These are phyloP conservation scores for Lasioglossum malachurum DNA, from an alignment of 2,888 invertebrate genomes.

Conservation along the genomic window DNA sequence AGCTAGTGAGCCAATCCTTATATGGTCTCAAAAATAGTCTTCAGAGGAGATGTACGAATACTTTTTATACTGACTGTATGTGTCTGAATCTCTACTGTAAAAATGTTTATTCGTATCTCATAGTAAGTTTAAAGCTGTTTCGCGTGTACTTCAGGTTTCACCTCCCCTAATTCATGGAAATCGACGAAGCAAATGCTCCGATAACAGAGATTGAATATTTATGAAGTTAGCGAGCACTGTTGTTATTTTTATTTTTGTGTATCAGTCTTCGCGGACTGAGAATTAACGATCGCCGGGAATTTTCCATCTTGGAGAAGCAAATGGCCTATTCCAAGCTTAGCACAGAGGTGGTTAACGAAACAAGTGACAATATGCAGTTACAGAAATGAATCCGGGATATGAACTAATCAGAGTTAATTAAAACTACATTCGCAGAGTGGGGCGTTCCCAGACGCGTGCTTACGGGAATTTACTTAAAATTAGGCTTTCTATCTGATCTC, in stretches of 20 bases:
- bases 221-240: background rate
- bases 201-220: background rate
- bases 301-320: background rate
- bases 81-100: background rate
- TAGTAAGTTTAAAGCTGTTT: background rate
- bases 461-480: constrained; percentile 14
- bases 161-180: background rate
- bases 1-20: no score
- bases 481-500: constrained; percentile 16
- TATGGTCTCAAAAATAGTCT: no score
- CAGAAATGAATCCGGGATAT: background rate
- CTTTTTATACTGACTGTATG: no score
- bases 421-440: background rate
- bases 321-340: background rate
- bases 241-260: background rate
- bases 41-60: no score
- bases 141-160: background rate
- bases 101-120: background rate
- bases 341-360: background rate
- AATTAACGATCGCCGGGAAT: background rate
- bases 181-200: background rate
- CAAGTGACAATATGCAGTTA: constrained; percentile 1
- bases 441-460: background rate
- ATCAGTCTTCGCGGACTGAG: background rate
- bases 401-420: constrained; percentile 12